Base-by-base conservation (phyloP, 2,113 vertebrate species). In the Callipepla squamata region DNA sequence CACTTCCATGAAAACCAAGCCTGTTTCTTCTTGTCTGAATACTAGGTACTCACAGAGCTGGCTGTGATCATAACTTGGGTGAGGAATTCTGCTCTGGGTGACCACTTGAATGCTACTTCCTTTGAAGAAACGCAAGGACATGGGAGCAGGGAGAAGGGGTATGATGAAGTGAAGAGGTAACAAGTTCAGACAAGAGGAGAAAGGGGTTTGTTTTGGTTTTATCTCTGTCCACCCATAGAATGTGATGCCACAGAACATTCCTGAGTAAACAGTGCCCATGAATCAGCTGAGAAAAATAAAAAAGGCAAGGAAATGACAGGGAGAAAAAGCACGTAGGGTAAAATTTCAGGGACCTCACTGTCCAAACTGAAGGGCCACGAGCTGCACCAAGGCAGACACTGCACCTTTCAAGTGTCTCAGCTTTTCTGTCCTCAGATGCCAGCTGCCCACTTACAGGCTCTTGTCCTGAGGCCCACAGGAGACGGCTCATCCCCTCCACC, bases 11-110 rank as follows among this genome's bases (percentile, higher is more conserved):
- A 88, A 90, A 94, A 83, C 21, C 32, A 68, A 73, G 82, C 92
- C 73, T 92, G 85, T 91, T 90, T 45, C 40, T 93, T 96, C 93
- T 91, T 92, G 93, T 53, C 87, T 42, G 69, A 86, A 81, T 84
- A 51, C n/a, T 45, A 38, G 80, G 48, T 2, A 2, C 74, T 88
- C 19, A 5, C 48, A 83, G 91, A 93, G 73, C 73, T 80, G 85
- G 58, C 62, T 80, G 57, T 62, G 81, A 86, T 62, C 57, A 83
- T 44, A 30, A 58, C 86, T 94, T 86, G 55, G 69, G 76, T 65
- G 79, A 78, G 48, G 44, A 94, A 75, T 92, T 86, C 61, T 92
- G 80, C 80, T 83, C 68, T 57, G 51, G 63, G 38, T 80, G 44
- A 51, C 72, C 68, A 70, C 70, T 25, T 58, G 36, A 30, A 59